Conservation (phyloP, 2,113 vertebrate species). For the Ptilorrhoa leucosticta region DNA sequence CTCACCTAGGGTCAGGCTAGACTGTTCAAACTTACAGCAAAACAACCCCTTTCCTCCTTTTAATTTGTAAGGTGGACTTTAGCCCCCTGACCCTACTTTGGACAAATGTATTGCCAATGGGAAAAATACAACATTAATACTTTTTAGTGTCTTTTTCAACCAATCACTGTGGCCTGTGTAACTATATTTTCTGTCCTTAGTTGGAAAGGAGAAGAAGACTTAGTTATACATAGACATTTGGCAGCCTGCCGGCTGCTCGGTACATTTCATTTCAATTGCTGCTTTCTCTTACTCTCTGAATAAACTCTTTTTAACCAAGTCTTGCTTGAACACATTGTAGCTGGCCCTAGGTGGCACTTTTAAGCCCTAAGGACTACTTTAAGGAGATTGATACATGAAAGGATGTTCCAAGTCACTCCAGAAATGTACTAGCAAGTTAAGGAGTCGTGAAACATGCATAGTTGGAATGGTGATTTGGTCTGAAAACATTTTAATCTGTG, state of each 20-base stretch:
- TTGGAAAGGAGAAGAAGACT: not conserved
- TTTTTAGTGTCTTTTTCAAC: not conserved
- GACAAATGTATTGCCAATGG: not conserved
- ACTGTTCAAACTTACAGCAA: not conserved
- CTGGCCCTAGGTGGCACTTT: not conserved
- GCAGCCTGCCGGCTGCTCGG: not conserved
- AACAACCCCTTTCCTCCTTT: not conserved
- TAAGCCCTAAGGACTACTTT: not conserved
- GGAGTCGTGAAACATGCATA: not conserved
- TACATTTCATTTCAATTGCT: constrained; percentile 11
- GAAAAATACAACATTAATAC: not conserved
- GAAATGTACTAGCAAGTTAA: not conserved
- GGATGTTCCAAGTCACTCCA: not conserved
- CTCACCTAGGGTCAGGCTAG: not conserved
- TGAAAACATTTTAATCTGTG: not conserved
- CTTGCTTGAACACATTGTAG: not conserved
- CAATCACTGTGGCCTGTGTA: not conserved
- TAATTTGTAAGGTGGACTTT: not conserved
- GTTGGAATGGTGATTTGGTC: not conserved
- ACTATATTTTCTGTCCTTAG: not conserved
- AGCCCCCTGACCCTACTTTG: not conserved
- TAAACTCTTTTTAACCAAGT: constrained; percentile 35
- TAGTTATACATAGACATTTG: not conserved
- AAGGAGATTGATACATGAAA: not conserved
- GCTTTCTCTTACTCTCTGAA: constrained; percentile 13